phyloP scores from a whole-genome alignment of 1,140 invertebrate species.

The Camponotus pennsylvanicus region DNA sequence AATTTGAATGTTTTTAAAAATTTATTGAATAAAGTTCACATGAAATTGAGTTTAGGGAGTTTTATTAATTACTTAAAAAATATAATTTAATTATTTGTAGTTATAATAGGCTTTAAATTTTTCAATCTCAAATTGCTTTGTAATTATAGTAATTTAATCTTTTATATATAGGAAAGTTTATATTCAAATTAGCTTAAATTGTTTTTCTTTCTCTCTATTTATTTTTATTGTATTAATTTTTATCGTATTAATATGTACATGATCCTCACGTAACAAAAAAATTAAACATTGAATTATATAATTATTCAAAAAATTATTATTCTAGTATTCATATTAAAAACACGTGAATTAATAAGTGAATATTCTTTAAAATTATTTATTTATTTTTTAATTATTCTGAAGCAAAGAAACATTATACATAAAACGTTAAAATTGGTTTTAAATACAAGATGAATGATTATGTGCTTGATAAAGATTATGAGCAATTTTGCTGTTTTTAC shows the following conservation, averaged over 20 bases:
- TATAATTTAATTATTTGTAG: conserved; percentile 14
- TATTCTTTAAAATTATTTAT: background rate
- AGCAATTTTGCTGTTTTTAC: background rate
- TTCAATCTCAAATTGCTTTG: conserved; percentile 1
- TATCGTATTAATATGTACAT: background rate
- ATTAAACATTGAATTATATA: conserved; percentile 13
- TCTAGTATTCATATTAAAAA: background rate
- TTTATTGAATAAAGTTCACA: conserved; percentile 12
- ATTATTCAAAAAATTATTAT: background rate
- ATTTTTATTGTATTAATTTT: conserved; percentile 17
- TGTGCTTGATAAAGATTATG: too few species aligned
- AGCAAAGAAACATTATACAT: background rate
- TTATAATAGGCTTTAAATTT: conserved; percentile 18
- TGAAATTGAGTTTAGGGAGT: background rate
- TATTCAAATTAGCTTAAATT: conserved; percentile 31
- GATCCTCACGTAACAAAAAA: background rate
- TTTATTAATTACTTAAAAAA: conserved; percentile 11
- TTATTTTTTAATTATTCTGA: background rate
- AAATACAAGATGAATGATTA: background rate
- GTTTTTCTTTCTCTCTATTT: background rate
- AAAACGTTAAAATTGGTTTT: background rate
- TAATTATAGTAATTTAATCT: conserved; percentile 38
- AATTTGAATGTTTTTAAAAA: background rate
- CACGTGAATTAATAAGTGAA: background rate
- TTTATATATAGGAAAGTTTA: background rate